phyloP scores from a whole-genome alignment of 2,888 invertebrate species.

The Heliconius hortense region DNA sequence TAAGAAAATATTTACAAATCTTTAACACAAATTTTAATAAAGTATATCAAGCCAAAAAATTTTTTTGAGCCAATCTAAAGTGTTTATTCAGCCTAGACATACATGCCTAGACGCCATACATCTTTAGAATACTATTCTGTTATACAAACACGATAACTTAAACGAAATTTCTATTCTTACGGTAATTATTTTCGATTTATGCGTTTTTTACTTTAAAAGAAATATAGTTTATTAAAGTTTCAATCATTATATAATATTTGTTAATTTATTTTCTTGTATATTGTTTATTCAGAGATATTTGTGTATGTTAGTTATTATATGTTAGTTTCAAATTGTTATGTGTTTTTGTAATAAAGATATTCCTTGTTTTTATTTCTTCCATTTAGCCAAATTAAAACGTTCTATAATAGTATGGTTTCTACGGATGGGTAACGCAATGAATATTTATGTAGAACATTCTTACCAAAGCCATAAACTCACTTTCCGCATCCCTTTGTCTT shows the following conservation, averaged over 20 bases:
- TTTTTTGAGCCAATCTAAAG: not conserved
- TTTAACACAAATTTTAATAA: not conserved
- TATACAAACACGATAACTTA: not conserved
- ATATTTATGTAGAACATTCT: conserved; percentile 36
- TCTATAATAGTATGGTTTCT: conserved; percentile 27
- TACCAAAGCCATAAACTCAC: conserved; percentile 20
- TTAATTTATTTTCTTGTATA: no score
- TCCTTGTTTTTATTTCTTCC: not conserved
- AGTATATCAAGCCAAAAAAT: not conserved
- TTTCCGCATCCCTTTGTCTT: conserved; percentile 24
- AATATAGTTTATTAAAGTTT: no score
- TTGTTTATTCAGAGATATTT: not conserved
- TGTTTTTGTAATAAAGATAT: not conserved
- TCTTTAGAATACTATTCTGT: not conserved
- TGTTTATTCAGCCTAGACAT: not conserved
- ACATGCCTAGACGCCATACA: not conserved
- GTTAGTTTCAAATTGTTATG: not conserved
- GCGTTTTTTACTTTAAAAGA: no score
- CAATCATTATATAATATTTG: no score
- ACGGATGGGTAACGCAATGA: conserved; percentile 23
- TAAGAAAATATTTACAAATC: no score
- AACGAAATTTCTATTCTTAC: not conserved
- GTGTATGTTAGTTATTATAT: no score
- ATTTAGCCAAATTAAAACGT: not conserved
- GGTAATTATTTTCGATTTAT: not conserved